Conservation (phyloP, 37 sponge, comb jelly and placozoan species). For the Aphrocallistes beatrix region DNA sequence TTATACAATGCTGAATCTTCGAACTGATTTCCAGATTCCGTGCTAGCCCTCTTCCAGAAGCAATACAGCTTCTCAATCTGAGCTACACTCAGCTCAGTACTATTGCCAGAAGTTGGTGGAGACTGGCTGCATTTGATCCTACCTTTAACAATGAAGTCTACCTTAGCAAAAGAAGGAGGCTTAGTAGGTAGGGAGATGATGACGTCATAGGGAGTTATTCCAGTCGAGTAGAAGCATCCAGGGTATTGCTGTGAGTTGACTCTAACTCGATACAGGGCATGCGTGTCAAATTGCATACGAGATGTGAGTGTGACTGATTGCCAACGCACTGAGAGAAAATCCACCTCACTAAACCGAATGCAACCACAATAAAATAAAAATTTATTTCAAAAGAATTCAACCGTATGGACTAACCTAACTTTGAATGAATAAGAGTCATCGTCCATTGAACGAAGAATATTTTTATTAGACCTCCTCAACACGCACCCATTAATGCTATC, state of each 20-base stretch:
- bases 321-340: neutral
- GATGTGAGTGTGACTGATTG: neutral
- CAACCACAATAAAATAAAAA: neutral
- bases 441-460: neutral
- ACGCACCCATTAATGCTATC: neutral
- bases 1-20: neutral
- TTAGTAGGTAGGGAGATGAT: neutral
- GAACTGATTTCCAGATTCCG: neutral
- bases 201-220: neutral
- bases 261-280: neutral
- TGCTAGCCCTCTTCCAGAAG: neutral
- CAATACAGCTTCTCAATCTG: neutral
- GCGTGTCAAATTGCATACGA: neutral
- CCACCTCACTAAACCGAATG: neutral
- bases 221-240: neutral
- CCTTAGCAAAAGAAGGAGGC: neutral
- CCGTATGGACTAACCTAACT: neutral
- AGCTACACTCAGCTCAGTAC: neutral
- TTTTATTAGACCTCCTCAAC: neutral
- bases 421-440: neutral
- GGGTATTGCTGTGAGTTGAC: neutral
- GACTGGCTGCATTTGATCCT: neutral
- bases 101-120: no score
- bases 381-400: neutral
- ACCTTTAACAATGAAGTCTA: neutral